A percentile compares a stretch with the other conserved stretches of the same genome.
phyloP scores from a whole-genome alignment of 1,140 invertebrate genomes.

The Leguminivora glycinivorella region DNA sequence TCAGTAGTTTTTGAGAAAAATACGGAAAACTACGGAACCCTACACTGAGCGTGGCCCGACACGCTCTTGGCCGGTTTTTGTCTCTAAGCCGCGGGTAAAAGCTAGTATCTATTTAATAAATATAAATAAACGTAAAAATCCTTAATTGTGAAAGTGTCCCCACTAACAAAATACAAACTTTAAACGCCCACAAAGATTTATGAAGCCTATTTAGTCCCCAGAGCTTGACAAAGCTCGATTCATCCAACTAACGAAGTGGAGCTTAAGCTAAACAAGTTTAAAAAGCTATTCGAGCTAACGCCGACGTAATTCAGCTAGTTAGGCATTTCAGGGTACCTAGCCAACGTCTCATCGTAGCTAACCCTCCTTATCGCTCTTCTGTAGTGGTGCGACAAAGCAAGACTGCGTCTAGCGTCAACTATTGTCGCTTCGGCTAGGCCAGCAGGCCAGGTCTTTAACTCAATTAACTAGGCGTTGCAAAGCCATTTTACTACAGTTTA shows the following conservation, averaged over 20 bases:
- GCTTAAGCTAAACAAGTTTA: conserved; percentile 13
- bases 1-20: too few species aligned
- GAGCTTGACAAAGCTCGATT: background rate
- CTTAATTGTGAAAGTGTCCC: background rate
- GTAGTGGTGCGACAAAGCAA: too few species aligned
- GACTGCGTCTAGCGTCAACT: too few species aligned
- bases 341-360: too few species aligned
- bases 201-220: background rate
- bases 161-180: background rate
- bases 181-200: background rate
- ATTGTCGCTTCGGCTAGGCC: too few species aligned
- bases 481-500: background rate
- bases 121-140: too few species aligned
- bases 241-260: background rate
- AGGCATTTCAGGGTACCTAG: conserved; percentile 1
- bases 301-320: conserved; percentile 9
- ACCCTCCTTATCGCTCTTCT: too few species aligned
- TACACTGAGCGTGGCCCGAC: too few species aligned
- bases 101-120: too few species aligned
- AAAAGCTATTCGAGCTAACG: background rate
- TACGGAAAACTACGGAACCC: too few species aligned
- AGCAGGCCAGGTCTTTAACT: background rate
- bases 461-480: background rate
- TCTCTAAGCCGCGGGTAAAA: too few species aligned
- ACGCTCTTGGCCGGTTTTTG: too few species aligned